Evolutionary conservation across 2,888 invertebrate genomes (phyloP).

Genomic region (Tetragonula carbonaria): DNA sequence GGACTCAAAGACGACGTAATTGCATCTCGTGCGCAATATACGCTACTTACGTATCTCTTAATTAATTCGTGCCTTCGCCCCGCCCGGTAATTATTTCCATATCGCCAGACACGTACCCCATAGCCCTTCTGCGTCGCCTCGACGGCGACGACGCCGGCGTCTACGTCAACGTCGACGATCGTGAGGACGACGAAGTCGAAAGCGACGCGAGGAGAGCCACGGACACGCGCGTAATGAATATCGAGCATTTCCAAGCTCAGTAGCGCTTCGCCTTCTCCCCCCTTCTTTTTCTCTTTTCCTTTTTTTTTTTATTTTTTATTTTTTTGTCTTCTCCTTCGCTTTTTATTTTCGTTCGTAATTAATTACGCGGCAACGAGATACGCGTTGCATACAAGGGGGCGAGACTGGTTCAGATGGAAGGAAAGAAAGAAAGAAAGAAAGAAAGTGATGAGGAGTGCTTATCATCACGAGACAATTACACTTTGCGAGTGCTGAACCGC

Average conservation of each 20-base stretch:
- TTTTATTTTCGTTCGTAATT: constrained; percentile 42
- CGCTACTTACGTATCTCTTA: constrained; percentile 75
- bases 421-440: neutral
- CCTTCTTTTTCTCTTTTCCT: no score
- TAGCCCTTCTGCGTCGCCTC: constrained; percentile 39
- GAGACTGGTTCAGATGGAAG: neutral
- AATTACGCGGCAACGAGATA: constrained; percentile 48
- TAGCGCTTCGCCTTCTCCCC: neutral
- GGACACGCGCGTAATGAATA: constrained; percentile 40
- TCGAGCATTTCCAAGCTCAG: constrained; percentile 41
- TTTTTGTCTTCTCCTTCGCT: neutral
- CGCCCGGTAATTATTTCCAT: constrained; percentile 73
- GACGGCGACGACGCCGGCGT: constrained; percentile 8
- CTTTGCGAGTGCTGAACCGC: constrained; percentile 9
- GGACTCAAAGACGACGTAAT: constrained; percentile 72
- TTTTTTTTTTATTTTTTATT: neutral
- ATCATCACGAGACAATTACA: constrained; percentile 47
- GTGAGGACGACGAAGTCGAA: constrained; percentile 8
- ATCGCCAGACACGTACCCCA: constrained; percentile 67
- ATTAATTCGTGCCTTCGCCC: constrained; percentile 73
- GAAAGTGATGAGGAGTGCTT: constrained; percentile 10
- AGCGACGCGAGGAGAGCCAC: constrained; percentile 1
- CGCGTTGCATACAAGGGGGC: neutral
- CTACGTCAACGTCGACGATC: constrained; percentile 2
- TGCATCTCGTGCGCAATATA: constrained; percentile 69